These are phyloP conservation scores for Drosophila pandora DNA, from an alignment of 1,140 invertebrate genomes.

Conservation along the genomic window DNA sequence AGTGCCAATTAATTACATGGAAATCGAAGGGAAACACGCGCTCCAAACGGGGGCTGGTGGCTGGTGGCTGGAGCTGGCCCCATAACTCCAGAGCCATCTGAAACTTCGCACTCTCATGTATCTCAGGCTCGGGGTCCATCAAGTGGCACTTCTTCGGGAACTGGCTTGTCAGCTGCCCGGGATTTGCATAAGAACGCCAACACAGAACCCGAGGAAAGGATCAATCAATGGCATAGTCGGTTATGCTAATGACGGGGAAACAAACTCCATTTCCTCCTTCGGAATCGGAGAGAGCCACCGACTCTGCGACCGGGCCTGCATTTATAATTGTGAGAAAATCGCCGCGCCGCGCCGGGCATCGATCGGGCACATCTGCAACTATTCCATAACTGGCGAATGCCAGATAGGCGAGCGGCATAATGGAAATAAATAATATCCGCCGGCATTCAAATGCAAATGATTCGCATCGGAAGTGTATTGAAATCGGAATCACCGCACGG, in stretches of 20 bases:
- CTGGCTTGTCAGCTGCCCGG: not conserved
- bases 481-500: constrained; percentile 25
- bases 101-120: too few species aligned
- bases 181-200: constrained; percentile 43
- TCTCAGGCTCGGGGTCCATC: constrained; percentile 7
- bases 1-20: not conserved
- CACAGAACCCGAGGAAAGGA: constrained; percentile 7
- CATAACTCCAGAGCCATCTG: too few species aligned
- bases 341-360: constrained; percentile 2
- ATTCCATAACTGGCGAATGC: constrained; percentile 36
- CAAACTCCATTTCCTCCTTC: constrained; percentile 21
- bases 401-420: constrained; percentile 27
- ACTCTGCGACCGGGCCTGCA: constrained; percentile 26
- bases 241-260: constrained; percentile 40
- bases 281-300: constrained; percentile 13
- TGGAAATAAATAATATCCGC: constrained; percentile 61
- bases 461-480: constrained; percentile 54
- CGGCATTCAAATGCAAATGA: constrained; percentile 61
- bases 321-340: constrained; percentile 62
- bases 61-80: too few species aligned
- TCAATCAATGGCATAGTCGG: constrained; percentile 42
- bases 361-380: constrained; percentile 46
- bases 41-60: not conserved
- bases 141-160: constrained; percentile 6
- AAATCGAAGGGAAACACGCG: constrained; percentile 1